Conservation (phyloP, 2,888 invertebrate genomes). For the Axea sp. region DNA sequence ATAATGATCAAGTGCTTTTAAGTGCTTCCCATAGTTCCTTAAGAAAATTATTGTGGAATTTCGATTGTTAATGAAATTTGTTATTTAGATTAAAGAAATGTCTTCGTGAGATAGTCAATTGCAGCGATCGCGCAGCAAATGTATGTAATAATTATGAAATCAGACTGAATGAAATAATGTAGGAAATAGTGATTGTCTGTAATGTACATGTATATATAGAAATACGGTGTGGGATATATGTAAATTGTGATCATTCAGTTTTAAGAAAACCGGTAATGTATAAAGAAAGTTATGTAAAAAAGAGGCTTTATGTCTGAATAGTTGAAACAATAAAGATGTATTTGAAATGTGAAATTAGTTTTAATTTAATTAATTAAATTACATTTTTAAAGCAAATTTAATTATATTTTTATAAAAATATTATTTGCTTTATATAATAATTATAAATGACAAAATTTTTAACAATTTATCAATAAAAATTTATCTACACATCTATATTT, state of each 20-base stretch:
- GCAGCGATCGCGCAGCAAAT: conserved; percentile 24
- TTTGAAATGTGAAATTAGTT: conserved; percentile 36
- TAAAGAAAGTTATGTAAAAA: conserved; percentile 60
- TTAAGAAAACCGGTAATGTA: conserved; percentile 47
- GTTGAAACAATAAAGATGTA: conserved; percentile 57
- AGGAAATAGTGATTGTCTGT: no score
- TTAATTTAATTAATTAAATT: no score
- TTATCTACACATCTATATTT: no score
- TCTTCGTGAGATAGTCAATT: conserved; percentile 47
- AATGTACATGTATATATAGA: conserved; percentile 35
- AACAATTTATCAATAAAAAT: no score
- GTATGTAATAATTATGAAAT: conserved; percentile 40
- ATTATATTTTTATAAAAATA: no score
- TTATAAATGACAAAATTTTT: no score
- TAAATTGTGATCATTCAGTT: conserved; percentile 42
- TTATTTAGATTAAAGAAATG: conserved; percentile 28
- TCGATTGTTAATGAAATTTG: conserved; percentile 30
- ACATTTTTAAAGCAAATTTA: no score
- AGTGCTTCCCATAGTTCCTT: conserved; percentile 50
- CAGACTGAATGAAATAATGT: no score
- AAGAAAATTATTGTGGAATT: conserved; percentile 25
- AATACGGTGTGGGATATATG: conserved; percentile 30
- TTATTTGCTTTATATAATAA: no score
- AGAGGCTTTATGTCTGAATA: conserved; percentile 62
- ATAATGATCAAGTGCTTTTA: conserved; percentile 22